phyloP scores from a whole-genome alignment of 2,888 invertebrate species.

The Ochlodes sylvanus region DNA sequence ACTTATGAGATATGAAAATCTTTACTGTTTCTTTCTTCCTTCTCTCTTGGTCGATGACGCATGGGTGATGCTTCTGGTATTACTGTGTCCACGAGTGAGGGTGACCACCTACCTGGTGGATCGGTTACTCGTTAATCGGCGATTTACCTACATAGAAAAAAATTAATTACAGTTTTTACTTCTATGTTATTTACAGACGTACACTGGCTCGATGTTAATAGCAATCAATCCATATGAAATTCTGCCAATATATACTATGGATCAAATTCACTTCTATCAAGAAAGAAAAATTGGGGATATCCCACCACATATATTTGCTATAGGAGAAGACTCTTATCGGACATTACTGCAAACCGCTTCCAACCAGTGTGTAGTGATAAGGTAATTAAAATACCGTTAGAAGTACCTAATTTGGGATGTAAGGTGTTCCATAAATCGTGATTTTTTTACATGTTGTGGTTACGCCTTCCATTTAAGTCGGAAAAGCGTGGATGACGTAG shows the following conservation, averaged over 20 bases:
- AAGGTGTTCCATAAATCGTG: background rate
- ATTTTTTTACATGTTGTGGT: background rate
- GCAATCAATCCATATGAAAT: conserved; percentile 98
- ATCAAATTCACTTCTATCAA: conserved; percentile 93
- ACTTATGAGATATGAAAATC: too few species aligned
- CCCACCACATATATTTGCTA: conserved; percentile 98
- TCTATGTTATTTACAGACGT: conserved; percentile 86
- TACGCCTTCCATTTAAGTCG: too few species aligned
- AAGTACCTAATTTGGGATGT: background rate
- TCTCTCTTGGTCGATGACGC: too few species aligned
- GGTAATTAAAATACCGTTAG: conserved; percentile 75
- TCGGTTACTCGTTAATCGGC: too few species aligned
- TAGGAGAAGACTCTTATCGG: conserved; percentile 95
- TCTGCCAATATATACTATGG: conserved; percentile 96
- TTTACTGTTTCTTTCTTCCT: too few species aligned
- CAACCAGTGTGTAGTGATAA: conserved; percentile 98
- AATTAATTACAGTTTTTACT: background rate
- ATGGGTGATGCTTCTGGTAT: too few species aligned
- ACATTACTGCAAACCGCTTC: conserved; percentile 90
- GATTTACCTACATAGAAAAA: too few species aligned
- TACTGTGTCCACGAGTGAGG: too few species aligned
- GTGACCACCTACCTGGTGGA: too few species aligned
- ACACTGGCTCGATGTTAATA: conserved; percentile 97
- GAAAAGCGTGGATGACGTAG: too few species aligned
- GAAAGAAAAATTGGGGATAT: conserved; percentile 93